phyloP scores from a whole-genome alignment of 1,140 invertebrate species.

The Wiebesia pumilae region DNA sequence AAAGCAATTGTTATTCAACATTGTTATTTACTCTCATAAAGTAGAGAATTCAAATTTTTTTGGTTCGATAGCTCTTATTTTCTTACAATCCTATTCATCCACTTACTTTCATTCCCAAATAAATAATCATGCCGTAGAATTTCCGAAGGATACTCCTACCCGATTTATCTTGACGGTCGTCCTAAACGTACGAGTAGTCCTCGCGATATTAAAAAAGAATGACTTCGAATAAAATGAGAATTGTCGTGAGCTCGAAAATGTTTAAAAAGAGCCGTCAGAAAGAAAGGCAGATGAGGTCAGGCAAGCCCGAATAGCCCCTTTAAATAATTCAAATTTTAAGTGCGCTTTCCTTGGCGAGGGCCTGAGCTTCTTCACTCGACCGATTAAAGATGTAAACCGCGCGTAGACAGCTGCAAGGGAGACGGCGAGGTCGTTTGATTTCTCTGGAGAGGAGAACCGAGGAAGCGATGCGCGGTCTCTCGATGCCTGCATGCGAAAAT shows the following conservation, averaged over 20 bases:
- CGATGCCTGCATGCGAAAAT: background rate
- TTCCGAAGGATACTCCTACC: background rate
- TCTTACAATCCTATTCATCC: background rate
- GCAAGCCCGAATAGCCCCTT: conserved; percentile 36
- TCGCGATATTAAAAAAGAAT: background rate
- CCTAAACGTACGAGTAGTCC: background rate
- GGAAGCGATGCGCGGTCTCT: background rate
- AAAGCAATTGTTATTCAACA: background rate
- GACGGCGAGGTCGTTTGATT: conserved; percentile 57
- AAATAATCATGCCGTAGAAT: background rate
- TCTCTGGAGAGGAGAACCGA: conserved; percentile 56
- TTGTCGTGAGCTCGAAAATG: background rate
- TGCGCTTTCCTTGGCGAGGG: conserved; percentile 57
- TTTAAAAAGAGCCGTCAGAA: background rate
- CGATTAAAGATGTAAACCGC: conserved; percentile 67
- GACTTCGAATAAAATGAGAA: background rate
- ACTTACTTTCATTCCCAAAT: background rate
- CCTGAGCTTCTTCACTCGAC: conserved; percentile 59
- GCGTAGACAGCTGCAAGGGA: conserved; percentile 49
- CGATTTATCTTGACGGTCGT: too few relatives aligned
- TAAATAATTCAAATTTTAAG: conserved; percentile 70
- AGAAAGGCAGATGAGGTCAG: background rate
- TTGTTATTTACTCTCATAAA: background rate
- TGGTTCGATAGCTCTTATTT: background rate
- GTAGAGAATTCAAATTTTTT: background rate